phyloP scores from a whole-genome alignment of 2,113 vertebrate genomes.

The Epinephelus fuscoguttatus region DNA sequence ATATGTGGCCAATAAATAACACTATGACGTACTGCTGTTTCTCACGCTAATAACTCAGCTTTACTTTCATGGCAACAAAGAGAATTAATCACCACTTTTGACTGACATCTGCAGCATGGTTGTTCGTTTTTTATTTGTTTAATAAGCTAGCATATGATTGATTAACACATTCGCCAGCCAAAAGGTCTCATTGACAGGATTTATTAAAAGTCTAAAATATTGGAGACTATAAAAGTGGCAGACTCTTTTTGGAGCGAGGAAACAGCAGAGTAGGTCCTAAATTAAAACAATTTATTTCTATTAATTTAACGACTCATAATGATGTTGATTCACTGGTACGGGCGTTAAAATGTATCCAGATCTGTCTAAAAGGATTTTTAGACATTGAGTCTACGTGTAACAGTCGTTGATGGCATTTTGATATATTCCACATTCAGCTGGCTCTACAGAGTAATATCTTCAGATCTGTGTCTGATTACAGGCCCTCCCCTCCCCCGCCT shows the following conservation, averaged over 20 bases:
- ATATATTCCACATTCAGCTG: background rate
- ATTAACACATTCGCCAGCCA: too few relatives aligned
- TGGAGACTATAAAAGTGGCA: too few relatives aligned
- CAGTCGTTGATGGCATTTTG: background rate
- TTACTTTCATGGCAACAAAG: too few relatives aligned
- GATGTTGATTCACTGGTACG: background rate
- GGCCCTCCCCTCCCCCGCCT: background rate
- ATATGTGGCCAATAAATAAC: too few relatives aligned
- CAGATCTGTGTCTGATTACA: slow-evolving; percentile 14
- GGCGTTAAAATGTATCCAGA: background rate
- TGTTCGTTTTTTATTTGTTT: too few relatives aligned
- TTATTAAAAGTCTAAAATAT: too few relatives aligned
- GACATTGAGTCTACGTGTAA: background rate
- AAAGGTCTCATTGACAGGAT: too few relatives aligned
- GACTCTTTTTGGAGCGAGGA: background rate
- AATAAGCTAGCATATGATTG: too few relatives aligned
- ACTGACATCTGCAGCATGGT: too few relatives aligned
- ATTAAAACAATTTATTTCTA: background rate
- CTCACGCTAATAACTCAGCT: too few relatives aligned
- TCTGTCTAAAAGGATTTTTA: background rate
- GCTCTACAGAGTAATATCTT: background rate
- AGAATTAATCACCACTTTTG: too few relatives aligned
- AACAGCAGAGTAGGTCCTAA: background rate
- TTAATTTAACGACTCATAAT: background rate
- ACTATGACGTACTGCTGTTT: too few relatives aligned